phyloP scores from a whole-genome alignment of 2,888 invertebrate genomes.

The Tipula confusa region DNA sequence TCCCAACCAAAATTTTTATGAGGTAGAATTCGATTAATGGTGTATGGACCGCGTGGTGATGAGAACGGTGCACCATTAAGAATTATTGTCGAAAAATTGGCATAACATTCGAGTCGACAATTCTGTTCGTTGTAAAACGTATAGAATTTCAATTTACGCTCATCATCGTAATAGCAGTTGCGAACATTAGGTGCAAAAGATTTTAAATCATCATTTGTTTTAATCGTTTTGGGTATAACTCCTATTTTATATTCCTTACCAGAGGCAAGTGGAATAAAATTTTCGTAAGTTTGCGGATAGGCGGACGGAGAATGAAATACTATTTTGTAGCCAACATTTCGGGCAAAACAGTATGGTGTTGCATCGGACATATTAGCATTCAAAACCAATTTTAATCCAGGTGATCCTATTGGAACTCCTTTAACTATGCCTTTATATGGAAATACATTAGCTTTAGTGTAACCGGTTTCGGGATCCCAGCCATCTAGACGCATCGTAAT shows the following conservation, averaged over 20 bases:
- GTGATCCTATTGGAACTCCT: background rate
- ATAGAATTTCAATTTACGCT: background rate
- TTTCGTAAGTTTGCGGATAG: background rate
- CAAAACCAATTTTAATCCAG: conserved; percentile 39
- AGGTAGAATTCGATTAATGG: background rate
- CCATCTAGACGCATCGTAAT: conserved; percentile 37
- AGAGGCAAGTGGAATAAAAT: background rate
- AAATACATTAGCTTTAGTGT: background rate
- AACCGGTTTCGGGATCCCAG: conserved; percentile 37
- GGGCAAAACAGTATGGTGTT: background rate
- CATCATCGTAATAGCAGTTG: background rate
- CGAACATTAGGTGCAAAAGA: background rate
- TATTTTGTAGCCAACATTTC: background rate
- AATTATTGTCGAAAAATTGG: background rate
- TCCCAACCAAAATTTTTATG: background rate
- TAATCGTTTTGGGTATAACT: background rate
- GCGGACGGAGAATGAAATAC: background rate
- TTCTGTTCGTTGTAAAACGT: background rate
- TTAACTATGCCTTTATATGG: background rate
- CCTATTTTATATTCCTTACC: background rate
- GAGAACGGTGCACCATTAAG: background rate
- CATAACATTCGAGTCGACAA: background rate
- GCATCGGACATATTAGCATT: background rate
- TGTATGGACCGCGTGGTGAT: conserved; percentile 37
- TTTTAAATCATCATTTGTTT: background rate